Evolutionary conservation across 2,888 invertebrate genomes (phyloP), one percentile per base, ranked within the genome.

Genomic region (Trachelus troglodyta): DNA sequence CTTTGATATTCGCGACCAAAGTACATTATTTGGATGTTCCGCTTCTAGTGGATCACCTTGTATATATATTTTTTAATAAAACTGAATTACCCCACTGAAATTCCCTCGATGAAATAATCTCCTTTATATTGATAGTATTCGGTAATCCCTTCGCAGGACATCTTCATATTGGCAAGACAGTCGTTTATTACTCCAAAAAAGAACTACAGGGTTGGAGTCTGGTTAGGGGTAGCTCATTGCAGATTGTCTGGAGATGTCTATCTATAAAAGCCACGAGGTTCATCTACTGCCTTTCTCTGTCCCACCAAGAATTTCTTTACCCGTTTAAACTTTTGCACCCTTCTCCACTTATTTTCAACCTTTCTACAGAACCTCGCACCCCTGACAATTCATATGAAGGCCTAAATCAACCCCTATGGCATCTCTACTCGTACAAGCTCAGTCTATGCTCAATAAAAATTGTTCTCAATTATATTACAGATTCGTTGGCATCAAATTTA

Each of bases 171-270:
- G 75, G 77, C 56, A 75, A 77, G 75, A 75, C 56, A 77, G 77
- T 77, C 77, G 75, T 77, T 77, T 75, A 75, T 75, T 77, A 77
- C 69, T 40, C 77, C 40, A 75, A 74, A 23, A 40, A 75, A 69
- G 56, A 40, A 69, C 74, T 56, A 56, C 9, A 23, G 56, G 23
- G 56, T 23, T 56, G 23, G 56, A 56, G 23, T 56, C 56, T 56
- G 56, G 56, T 9, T 77, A 71, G 11, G 69, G 75, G 69, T 69
- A 40, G 75, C 74, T 77, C 77, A 75, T 69, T 77, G 75, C 12
- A 30, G 71, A 75, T 75, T 75, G 77, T 77, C 77, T 77, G 69
- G 75, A 75, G 77, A 77, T 77, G 77, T 69, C 77, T 77, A 77
- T 77, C 77, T 77, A 15, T 12, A 40, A 71, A 71, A 77, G 71